Evolutionary conservation across 2,797 vertebrate species (phyloP).

Genomic region (Falco naumanni): DNA sequence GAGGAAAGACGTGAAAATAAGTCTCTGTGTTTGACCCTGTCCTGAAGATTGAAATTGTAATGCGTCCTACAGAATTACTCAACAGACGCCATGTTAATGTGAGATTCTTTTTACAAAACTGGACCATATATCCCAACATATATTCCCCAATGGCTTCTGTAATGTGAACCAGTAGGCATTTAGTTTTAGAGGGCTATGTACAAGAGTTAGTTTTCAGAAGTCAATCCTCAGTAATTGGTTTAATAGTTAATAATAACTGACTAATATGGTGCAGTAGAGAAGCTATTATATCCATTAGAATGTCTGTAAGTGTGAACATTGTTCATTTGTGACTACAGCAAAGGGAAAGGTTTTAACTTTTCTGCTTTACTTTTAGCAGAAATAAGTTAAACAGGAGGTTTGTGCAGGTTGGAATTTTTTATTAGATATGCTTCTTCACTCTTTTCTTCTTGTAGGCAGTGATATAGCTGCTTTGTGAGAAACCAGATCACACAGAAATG

Average conservation of each 20-base stretch:
- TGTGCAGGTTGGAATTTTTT: neutral
- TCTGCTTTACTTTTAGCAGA: neutral
- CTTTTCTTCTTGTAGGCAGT: neutral
- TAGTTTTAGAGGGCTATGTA: neutral
- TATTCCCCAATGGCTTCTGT: neutral
- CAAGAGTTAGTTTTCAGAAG: neutral
- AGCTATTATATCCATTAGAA: neutral
- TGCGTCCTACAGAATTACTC: neutral
- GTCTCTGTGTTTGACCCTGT: neutral
- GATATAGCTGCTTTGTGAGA: neutral
- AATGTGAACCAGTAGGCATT: neutral
- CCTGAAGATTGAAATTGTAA: neutral
- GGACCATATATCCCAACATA: neutral
- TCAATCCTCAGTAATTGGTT: neutral
- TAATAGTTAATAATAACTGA: conserved; percentile 33
- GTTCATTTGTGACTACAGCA: neutral
- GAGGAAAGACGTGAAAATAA: conserved; percentile 5
- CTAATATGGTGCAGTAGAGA: neutral
- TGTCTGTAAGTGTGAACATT: neutral
- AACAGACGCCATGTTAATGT: neutral
- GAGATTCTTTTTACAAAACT: neutral
- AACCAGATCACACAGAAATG: neutral
- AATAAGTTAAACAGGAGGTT: neutral
- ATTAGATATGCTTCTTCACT: neutral
- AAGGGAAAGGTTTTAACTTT: neutral